Base-by-base conservation (phyloP, 1,140 invertebrate genomes). In the Cephus cinctus region DNA sequence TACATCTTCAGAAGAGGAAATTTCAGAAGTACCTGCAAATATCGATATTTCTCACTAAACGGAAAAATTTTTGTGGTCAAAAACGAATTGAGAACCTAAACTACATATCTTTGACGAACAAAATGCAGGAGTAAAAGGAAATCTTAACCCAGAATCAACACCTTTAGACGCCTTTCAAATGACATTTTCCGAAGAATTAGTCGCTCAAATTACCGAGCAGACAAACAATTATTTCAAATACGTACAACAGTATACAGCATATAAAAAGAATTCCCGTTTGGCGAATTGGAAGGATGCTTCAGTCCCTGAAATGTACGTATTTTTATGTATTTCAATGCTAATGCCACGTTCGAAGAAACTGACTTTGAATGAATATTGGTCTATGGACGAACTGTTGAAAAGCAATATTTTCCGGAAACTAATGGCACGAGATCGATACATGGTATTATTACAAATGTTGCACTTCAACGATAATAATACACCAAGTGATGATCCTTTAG, bases 401-500 rank as follows among this genome's bases (percentile, higher is more conserved):
- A 44, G 4, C 9, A 44, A 35, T 31, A 44, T 35, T 35, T 44
- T 43, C 16, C 42, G 30, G 2, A 44, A 44, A 43, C 22, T 20
- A 21, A 47, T 47, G 32, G n/a, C 6, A 8, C n/a, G 40, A 19
- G 39, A 42, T 6, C 5, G 39, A 38, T 52, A 43, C 9, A n/a
- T 41, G 22, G 3, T 32, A 14, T 46, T 51, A 20, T 8, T 51
- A 11, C 9, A 51, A 45, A 51, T 35, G 49, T 16, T 51, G 5
- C 43, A 46, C 12, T 51, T 46, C 12, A 34, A 21, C 18, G 49
- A 51, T 41, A 34, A 51, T 25, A n/a, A 56, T 60, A 8, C 34
- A 51, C 16, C 21, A 41, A 19, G 27, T 42, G 27, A 31, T 54
- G 32, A 50, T 55, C 56, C 54, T 58, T 34, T 38, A 14, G 8